A percentile compares a stretch with the other conserved stretches of the same genome.
Conservation (phyloP, 2,888 invertebrate genomes). For the Unio pictorum region DNA sequence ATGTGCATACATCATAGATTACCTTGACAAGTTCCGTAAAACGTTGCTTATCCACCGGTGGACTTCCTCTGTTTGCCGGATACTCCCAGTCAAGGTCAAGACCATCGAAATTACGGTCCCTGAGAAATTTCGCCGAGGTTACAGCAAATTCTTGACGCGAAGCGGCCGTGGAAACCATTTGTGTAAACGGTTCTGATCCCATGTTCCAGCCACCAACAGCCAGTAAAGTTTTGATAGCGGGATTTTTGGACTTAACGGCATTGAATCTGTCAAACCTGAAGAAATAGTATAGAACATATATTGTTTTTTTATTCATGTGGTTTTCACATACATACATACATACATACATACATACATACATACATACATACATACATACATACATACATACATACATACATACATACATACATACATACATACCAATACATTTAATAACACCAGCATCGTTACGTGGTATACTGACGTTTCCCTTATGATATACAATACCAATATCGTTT, state of each 20-base stretch:
- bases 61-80: slow-evolving; percentile 74
- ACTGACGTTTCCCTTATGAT: too few relatives aligned
- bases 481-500: too few relatives aligned
- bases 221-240: slow-evolving; percentile 84
- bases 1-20: neutral
- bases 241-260: slow-evolving; percentile 77
- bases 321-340: neutral
- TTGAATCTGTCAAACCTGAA: slow-evolving; percentile 82
- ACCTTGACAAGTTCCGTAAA: slow-evolving; percentile 57
- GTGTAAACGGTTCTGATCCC: slow-evolving; percentile 78
- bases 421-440: too few relatives aligned
- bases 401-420: too few relatives aligned
- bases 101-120: slow-evolving; percentile 81
- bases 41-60: slow-evolving; percentile 57
- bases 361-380: too few relatives aligned
- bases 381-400: too few relatives aligned
- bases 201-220: slow-evolving; percentile 97
- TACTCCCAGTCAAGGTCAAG: slow-evolving; percentile 95
- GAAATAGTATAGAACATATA: neutral
- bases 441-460: too few relatives aligned
- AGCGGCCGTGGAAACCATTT: slow-evolving; percentile 51
- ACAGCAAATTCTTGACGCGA: slow-evolving; percentile 52
- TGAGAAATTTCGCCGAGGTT: slow-evolving; percentile 41
- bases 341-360: neutral
- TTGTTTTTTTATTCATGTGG: neutral